A percentile compares a stretch with the other conserved stretches of the same genome.
These are phyloP conservation scores for Actinostola sp. DNA, from an alignment of 92 coral and sea anemone species.

Conservation along the genomic window DNA sequence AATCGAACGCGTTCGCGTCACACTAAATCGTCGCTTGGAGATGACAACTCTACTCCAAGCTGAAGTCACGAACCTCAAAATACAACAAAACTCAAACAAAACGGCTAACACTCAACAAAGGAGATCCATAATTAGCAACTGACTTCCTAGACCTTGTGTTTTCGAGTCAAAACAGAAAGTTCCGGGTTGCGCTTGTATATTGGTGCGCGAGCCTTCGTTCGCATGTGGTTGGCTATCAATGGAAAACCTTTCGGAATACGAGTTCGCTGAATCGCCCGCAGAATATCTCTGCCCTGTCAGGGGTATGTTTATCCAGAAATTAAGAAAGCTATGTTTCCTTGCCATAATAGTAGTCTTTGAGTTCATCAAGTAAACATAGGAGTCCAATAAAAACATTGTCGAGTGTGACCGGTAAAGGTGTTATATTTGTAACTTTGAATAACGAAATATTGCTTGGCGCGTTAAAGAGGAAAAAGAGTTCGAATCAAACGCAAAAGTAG, in stretches of 20 bases:
- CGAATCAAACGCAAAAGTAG: background rate
- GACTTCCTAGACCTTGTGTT: background rate
- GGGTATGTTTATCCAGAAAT: conserved; percentile 61
- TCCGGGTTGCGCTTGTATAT: conserved; percentile 33
- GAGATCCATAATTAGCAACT: conserved; percentile 10
- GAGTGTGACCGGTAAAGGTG: background rate
- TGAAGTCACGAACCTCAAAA: conserved; percentile 31
- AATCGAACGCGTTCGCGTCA: conserved; percentile 25
- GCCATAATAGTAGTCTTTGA: conserved; percentile 30
- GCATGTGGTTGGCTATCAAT: conserved; percentile 18
- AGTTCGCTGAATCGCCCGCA: conserved; percentile 46
- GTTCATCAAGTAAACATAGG: conserved; percentile 30
- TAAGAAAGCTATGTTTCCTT: conserved; percentile 41
- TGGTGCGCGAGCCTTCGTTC: conserved; percentile 11
- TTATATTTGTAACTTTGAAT: conserved; percentile 8
- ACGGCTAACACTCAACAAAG: background rate
- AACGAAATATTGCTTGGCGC: conserved; percentile 10
- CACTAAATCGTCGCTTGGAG: conserved; percentile 31
- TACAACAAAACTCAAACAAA: background rate
- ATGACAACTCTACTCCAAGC: background rate
- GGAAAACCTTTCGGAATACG: conserved; percentile 2
- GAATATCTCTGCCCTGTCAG: conserved; percentile 42
- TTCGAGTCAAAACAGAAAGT: conserved; percentile 36
- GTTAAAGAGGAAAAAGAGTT: background rate
- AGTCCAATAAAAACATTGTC: conserved; percentile 12